phyloP scores from a whole-genome alignment of 2,113 vertebrate species.

The Bostrychus sinensis region DNA sequence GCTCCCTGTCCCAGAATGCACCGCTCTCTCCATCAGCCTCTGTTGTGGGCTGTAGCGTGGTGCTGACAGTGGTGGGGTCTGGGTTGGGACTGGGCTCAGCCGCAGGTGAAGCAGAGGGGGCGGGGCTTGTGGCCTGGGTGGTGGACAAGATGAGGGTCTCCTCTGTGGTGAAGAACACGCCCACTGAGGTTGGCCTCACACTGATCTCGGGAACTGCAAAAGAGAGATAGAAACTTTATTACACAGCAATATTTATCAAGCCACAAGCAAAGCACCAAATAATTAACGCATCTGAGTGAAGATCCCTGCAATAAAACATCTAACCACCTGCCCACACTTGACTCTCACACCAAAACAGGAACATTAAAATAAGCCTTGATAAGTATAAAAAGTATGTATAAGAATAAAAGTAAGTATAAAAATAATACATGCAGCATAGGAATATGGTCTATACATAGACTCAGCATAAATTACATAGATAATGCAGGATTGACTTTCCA shows the following conservation, averaged over 20 bases:
- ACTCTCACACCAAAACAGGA: background rate
- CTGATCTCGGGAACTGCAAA: slow-evolving; percentile 69
- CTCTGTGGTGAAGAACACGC: slow-evolving; percentile 73
- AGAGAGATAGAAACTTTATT: slow-evolving; percentile 7
- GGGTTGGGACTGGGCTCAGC: slow-evolving; percentile 77
- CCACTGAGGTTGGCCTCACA: slow-evolving; percentile 61
- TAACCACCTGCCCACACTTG: slow-evolving; percentile 2
- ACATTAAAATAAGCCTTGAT: slow-evolving; percentile 17
- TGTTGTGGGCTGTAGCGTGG: slow-evolving; percentile 46
- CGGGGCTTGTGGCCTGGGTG: slow-evolving; percentile 79
- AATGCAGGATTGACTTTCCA: no score
- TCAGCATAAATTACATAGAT: background rate
- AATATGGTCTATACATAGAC: background rate
- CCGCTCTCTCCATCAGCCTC: slow-evolving; percentile 70
- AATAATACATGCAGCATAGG: no score
- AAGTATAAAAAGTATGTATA: no score
- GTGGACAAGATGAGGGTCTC: slow-evolving; percentile 78
- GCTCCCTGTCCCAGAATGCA: slow-evolving; percentile 51
- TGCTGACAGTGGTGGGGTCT: slow-evolving; percentile 35
- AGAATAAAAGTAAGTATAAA: no score
- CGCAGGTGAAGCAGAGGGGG: slow-evolving; percentile 78
- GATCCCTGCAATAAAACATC: background rate
- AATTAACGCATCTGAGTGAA: background rate
- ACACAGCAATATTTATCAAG: background rate
- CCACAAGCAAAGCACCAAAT: background rate